Evolutionary conservation across 2,113 vertebrate genomes (phyloP).

Genomic region (Notarius quadriscutis): DNA sequence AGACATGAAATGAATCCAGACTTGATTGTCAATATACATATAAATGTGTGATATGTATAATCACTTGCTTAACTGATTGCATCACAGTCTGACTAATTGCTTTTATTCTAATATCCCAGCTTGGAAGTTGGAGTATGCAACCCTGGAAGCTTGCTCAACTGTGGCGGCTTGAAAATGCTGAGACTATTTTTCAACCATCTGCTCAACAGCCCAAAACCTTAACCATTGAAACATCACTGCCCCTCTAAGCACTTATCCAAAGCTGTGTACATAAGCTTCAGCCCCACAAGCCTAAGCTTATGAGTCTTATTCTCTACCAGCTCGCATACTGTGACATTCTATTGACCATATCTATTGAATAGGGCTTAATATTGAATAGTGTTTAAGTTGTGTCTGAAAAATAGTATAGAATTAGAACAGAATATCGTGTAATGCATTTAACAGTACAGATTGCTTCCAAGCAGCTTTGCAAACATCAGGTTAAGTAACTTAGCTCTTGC

Average conservation of each 20-base stretch:
- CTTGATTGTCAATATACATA: neutral
- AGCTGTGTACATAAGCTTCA: neutral
- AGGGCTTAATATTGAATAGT: neutral
- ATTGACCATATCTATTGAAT: neutral
- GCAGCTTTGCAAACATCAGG: neutral
- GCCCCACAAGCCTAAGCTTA: neutral
- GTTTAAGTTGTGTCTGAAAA: neutral
- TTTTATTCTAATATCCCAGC: constrained; percentile 1
- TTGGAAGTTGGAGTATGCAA: neutral
- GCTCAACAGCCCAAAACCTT: neutral
- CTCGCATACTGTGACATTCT: neutral
- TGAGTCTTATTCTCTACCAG: neutral
- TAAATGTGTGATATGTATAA: neutral
- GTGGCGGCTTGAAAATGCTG: neutral
- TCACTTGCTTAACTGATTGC: neutral
- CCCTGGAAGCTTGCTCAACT: neutral
- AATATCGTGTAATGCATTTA: neutral
- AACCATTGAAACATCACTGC: neutral
- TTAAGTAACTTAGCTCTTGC: neutral
- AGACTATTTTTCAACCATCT: neutral
- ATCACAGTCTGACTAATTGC: constrained; percentile 10
- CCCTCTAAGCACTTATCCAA: neutral
- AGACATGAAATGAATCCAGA: neutral
- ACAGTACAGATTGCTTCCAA: neutral
- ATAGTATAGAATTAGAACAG: neutral